phyloP scores from a whole-genome alignment of 2,113 vertebrate species.

The Nyctibius bracteatus region DNA sequence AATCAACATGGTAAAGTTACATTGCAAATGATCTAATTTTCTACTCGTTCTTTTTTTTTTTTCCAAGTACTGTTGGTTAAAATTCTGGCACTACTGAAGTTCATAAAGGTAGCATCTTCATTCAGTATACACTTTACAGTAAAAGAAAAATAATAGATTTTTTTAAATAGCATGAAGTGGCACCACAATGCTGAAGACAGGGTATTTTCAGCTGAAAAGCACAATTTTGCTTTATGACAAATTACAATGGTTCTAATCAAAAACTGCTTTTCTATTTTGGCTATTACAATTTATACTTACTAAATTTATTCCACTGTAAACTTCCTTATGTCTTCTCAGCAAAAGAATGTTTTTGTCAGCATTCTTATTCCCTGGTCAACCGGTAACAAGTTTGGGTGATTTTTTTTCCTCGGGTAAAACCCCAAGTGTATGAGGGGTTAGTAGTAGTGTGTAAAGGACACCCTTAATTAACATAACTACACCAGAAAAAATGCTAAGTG shows the following conservation, averaged over 20 bases:
- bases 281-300: not conserved
- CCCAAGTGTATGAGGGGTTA: not conserved
- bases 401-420: not conserved
- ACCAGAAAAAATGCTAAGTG: not conserved
- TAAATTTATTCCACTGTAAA: not conserved
- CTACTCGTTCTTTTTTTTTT: not conserved
- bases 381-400: not conserved
- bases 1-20: not conserved
- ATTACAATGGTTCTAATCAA: not conserved
- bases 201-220: not conserved
- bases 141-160: not conserved
- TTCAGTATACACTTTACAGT: not conserved
- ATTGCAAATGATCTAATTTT: not conserved
- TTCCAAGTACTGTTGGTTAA: not conserved
- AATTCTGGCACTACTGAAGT: not conserved
- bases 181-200: not conserved
- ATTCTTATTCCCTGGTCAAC: not conserved
- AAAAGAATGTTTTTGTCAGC: not conserved
- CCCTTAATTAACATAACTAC: not conserved
- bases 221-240: not conserved
- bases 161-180: not conserved
- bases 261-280: not conserved
- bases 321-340: not conserved
- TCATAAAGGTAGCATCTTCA: not conserved
- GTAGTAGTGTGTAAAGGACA: not conserved